These are phyloP conservation scores for Gymnarchus niloticus DNA, from an alignment of 2,113 vertebrate genomes.

Conservation along the genomic window DNA sequence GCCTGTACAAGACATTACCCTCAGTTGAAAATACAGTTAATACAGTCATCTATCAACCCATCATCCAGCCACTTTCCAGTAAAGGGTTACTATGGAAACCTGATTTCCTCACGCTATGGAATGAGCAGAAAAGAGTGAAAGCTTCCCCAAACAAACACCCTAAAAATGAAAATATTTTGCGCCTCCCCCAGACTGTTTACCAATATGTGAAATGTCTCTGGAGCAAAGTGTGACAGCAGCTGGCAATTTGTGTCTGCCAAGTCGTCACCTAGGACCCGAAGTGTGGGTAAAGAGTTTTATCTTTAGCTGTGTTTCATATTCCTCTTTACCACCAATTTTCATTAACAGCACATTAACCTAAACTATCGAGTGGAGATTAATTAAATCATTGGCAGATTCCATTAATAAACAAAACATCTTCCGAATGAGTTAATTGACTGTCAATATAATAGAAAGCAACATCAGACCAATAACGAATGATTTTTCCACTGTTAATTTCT, in stretches of 20 bases:
- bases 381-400: not conserved
- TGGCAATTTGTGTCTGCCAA: too few relatives aligned
- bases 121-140: not conserved
- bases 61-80: not conserved
- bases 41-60: not conserved
- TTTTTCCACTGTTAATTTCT: not conserved
- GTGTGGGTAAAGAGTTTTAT: too few relatives aligned
- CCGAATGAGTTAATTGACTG: not conserved
- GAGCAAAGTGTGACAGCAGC: too few relatives aligned
- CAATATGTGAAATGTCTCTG: too few relatives aligned
- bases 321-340: not conserved
- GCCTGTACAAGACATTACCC: not conserved
- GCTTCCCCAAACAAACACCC: not conserved
- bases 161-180: not conserved
- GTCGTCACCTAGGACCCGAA: too few relatives aligned
- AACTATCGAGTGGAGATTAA: too few relatives aligned
- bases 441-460: not conserved
- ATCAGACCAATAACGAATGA: too few relatives aligned
- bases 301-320: not conserved
- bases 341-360: not conserved
- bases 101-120: not conserved
- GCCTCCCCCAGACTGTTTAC: not conserved
- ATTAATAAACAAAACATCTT: not conserved
- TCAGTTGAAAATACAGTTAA: not conserved
- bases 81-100: not conserved